Base-by-base conservation (phyloP, 2,113 vertebrate species). In the Vulpes lagopus region DNA sequence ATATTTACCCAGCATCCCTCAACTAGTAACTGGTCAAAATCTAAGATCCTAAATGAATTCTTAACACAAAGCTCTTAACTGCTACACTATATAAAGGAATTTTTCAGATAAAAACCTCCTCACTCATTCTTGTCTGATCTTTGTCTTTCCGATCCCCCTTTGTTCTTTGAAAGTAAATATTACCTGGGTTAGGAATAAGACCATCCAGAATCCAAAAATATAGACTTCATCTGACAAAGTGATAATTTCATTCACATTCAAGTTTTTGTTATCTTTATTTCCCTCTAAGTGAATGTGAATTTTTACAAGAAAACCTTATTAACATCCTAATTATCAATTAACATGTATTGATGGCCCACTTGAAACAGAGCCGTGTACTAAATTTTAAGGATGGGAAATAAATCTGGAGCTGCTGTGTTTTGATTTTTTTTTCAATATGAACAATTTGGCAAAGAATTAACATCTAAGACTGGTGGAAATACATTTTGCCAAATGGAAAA, bases 241-340 rank as follows among this genome's bases (percentile, higher is more conserved):
- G 30, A n/a, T 43, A 16, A 5, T 81, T 81, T 89, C 23, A 84
- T 62, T 94, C 57, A 85, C 25, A 35, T 49, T 57, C 73, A 83
- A 49, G 20, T 95, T 96, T 25, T 43, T 20, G 19, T 92, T 89
- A 69, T 23, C 89, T 76, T 91, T 95, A 67, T 85, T 94, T 87
- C 30, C 89, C 17, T 38, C 53, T 89, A 62, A 76, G 9, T 59
- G 27, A 92, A 79, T 32, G 10, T 96, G 25, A 92, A 87, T 74
- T 79, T 92, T 97, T 80, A 67, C 32, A 82, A 84, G 43, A 79
- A 96, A 80, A n/a, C 67, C 5, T 57, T 76, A 79, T 27, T 59
- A n/a, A 1, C 35, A 32, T 73, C 32, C 23, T 86, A 92, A 82
- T 83, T 81, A 89, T 74, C 57, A 64, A 22, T 83, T 69, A 93